Base-by-base conservation (phyloP, 1,140 invertebrate genomes). In the Drosophila kikkawai region DNA sequence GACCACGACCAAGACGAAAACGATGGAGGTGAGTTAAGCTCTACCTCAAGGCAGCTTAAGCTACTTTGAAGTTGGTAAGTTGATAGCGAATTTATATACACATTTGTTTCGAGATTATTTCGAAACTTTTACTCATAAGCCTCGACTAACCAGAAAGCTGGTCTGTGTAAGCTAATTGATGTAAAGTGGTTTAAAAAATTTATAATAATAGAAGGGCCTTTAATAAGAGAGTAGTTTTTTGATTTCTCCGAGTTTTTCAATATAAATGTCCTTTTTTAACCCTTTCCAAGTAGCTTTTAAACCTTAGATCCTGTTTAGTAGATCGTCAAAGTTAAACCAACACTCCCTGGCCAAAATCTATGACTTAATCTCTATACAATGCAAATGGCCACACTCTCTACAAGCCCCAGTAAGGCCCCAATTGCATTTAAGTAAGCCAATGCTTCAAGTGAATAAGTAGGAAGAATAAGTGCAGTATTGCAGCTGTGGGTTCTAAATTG, bases 61-160 rank as follows among this genome's bases (percentile, higher is more conserved):
- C 67, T 51, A 60, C 69, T 73, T 73, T 73, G 29, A 48, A 73
- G 69, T 73, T 73, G 67, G 67, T 73, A 73, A 73, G 67, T 73
- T 73, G 53, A 73, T 73, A 73, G 69, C 53, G 37, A 73, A 73
- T 59, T 73, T 50, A 71, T 73, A 59, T 22, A 51, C 55, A 59
- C 69, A 71, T 59, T 59, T 59, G 29, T 59, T 50, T 11, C 39
- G 22, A 32, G 67, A 73, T 73, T 71, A 51, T 59, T 51, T 45
- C n/a, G 0, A 19, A 73, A 73, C 44, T 51, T 71, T 70, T 34
- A 7, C 29, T 17, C n/a, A 34, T 71, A 60, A 73, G 37, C 26
- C n/a, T 8, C 3, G 12, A 5, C 36, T n/a, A 32, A 65, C 22
- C 15, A n/a, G 36, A 13, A 32, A 67, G 36, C 26, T 41, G 44